Evolutionary conservation across 2,888 invertebrate genomes (phyloP).

Genomic region (Amorpha juglandis): DNA sequence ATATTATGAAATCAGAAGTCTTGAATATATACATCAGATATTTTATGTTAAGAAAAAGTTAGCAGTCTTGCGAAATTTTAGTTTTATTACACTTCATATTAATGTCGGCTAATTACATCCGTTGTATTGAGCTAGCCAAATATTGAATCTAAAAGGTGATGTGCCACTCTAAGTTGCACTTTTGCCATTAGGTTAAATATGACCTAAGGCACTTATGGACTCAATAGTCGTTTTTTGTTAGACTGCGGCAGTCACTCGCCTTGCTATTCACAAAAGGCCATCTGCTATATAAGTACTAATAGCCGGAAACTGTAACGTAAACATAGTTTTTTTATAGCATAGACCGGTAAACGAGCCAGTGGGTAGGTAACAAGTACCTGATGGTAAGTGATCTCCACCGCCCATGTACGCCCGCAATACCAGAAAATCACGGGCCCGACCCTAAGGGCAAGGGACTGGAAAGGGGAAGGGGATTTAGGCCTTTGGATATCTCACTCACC

Average conservation of each 20-base stretch:
- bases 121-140: neutral
- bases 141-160: neutral
- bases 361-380: too few relatives aligned
- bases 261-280: slow-evolving; percentile 1
- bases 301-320: neutral
- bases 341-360: too few relatives aligned
- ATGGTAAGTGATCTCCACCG: too few relatives aligned
- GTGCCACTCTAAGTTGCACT: neutral
- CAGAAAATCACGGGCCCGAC: too few relatives aligned
- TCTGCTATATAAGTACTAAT: neutral
- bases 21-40: too few relatives aligned
- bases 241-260: neutral
- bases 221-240: neutral
- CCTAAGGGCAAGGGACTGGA: too few relatives aligned
- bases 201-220: neutral
- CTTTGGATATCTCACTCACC: too few relatives aligned
- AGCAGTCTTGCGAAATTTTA: neutral
- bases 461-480: too few relatives aligned
- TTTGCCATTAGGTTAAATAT: neutral
- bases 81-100: neutral
- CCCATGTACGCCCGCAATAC: too few relatives aligned
- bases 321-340: neutral
- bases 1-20: too few relatives aligned
- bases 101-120: neutral
- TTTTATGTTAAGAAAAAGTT: too few relatives aligned